Base-by-base conservation (phyloP, 2,888 invertebrate genomes). In the Hemicrepidius hirtus region DNA sequence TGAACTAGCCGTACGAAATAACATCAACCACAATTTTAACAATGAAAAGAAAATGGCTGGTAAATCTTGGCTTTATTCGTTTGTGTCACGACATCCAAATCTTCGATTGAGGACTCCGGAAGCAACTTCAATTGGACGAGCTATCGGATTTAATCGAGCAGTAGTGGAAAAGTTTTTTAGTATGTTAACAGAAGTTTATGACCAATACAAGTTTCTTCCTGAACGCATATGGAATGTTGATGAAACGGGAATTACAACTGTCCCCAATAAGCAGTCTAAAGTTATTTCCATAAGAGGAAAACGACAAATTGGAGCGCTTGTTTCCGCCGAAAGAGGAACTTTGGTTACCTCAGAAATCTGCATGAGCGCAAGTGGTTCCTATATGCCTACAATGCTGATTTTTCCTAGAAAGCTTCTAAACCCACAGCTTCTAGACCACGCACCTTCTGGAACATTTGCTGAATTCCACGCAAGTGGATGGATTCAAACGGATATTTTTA, bases 301-400 rank as follows among this genome's bases (percentile, higher is more conserved):
- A 73, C 6, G 53, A 44, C 63, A 66, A 41, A 80, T 82, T 37
- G 81, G 78, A 1, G 73, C 74, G 5, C 16, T 82, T 18, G 70
- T 78, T 35, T 82, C 82, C 21, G 81, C 80, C 67, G 80, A 83
- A 75, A 53, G 82, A 55, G 82, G 80, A 3, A 75, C 77, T 50
- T 74, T 78, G 10, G 63, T 78, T 21, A 81, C 81, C 13, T 77
- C 77, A 18, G 80, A 80, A 50, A 68, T 78, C 66, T 82, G 81
- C 70, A 78, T 80, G 70, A 77, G 66, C 60, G 80, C 80, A 64
- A 73, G 73, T 59, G 80, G 81, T n/a, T n/a, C n/a, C n/a, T n/a
- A n/a, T n/a, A n/a, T n/a, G n/a, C n/a, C n/a, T n/a, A n/a, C n/a
- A n/a, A n/a, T n/a, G n/a, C n/a, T n/a, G n/a, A n/a, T n/a, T n/a